Evolutionary conservation across 2,888 invertebrate species (phyloP), one percentile per base, ranked within the genome.

Genomic region (Epinotia bilunana): DNA sequence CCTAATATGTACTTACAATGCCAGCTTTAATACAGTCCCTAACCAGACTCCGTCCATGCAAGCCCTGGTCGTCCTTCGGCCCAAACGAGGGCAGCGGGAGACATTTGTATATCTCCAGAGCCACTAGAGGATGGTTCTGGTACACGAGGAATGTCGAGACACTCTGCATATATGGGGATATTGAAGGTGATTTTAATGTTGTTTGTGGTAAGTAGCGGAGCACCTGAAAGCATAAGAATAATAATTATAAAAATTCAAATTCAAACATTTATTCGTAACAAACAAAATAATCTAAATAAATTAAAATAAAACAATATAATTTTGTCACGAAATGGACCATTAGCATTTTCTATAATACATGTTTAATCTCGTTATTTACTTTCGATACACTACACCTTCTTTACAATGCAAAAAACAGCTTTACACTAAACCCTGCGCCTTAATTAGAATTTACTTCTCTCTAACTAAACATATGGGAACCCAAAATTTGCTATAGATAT

Each of bases 21-120:
- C 92, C 87, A 67, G 94, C 93, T 68, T 94, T 95, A 13, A 96
- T 93, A 83, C 96, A 94, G 81, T 96, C 95, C 62, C 95, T 90
- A 3, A 96, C 88, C 39, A 96, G 85, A 74, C 94, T 93, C 12
- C 92, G 85, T 0, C 95, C 95, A 80, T 95, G 95, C 64, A 94
- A 87, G 3, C 95, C 95, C 60, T 89, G 87, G 68, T 95, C 94
- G 80, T 95, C 94, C 77, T 89, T 92, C 0, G 93, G 92, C 11
- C 92, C 93, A 80, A 92, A 93, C 0, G 92, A 89, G 13, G 93
- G 92, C 23, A 93, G 73, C 0, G 93, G 91, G n/a, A 93, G 83
- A 79, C 90, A 88, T 80, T 94, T 90, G 85, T 92, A 93, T 20
- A 96, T 92, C 60, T 91, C 88, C 73, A 95, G 81, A 0, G 95